Base-by-base conservation (phyloP, 2,113 vertebrate genomes). In the Cottus gobio region DNA sequence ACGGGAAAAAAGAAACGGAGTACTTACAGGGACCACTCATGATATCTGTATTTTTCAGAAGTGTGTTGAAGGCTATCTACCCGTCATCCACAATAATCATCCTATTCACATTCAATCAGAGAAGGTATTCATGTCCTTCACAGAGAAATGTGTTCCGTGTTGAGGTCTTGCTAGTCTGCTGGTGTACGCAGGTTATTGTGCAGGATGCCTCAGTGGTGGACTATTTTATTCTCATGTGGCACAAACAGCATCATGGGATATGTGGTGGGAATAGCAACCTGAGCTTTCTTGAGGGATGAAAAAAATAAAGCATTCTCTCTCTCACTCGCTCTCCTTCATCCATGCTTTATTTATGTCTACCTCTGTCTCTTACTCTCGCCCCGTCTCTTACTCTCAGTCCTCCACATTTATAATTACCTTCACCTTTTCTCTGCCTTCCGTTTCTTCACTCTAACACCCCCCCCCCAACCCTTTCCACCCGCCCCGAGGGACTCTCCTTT, bases 271-370 rank as follows among this genome's bases (percentile, higher is more conserved):
- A 87, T 24, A 48, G 39, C 63, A 80, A 80, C 79, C 62, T 22
- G 44, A 74, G 75, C 54, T 70, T 63, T 36, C 37, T n/a, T n/a
- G n/a, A n/a, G n/a, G n/a, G n/a, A n/a, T n/a, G n/a, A 11, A 44
- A 11, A 39, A 58, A 69, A 52, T 37, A 61, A 66, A 76, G 71
- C 65, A 69, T 68, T 82, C 75, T 50, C 15, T 83, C 80, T 84
- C 26, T 58, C 57, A 18, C 26, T 58, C 13, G 48, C 63, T 12
- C 71, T 56, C 64, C 58, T 75, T 77, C 50, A 37, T 66, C 84
- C 83, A 87, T 90, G 71, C 74, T 90, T 91, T 92, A 90, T 92
- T 90, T 81, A 89, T 83, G 44, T 8, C 64, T 71, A 66, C 63
- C 72, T 69, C 84, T 39, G 26, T 76, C 63, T 85, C 73, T 13